Evolutionary conservation across 2,113 vertebrate genomes (phyloP), one percentile per base, ranked within the genome.

Genomic region (Capreolus pygargus): DNA sequence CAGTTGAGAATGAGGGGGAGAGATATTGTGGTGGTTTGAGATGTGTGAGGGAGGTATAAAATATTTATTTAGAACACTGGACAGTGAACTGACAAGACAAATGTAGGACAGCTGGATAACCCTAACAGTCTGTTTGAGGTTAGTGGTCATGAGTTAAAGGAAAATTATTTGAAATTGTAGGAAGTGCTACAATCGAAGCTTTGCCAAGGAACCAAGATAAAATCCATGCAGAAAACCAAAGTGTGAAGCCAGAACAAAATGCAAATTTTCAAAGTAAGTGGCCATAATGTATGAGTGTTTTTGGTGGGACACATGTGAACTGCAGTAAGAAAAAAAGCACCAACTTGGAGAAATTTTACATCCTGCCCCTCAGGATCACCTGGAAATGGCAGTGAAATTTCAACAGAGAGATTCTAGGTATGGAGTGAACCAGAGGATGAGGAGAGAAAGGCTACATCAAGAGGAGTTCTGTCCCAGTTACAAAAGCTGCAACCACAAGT

Each of bases 201-300:
- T 90, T 67, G 54, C 15, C 33, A 79, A 57, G 50, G 86, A 70
- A 14, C 11, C 33, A 83, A 84, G 61, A 55, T 4, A 4, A 43
- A 89, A 33, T 17, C 9, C 43, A 83, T 16, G 12, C 17, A 84
- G n/a, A 54, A 92, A 95, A 7, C 9, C 1, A 7, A 60, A 47
- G n/a, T n/a, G 5, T 43, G 5, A 5, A 12, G 33, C 10, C 19
- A 19, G 30, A 55, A 30, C 1, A 45, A 82, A 91, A 57, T 10
- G 0, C 3, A 11, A 45, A 45, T 27, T 43, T 76, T 45, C 52
- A 33, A 54, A 64, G 14, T 23, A 64, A 33, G 57, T 36, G 33
- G 0, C 27, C 45, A 0, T 57, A 57, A 45, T 21, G 1, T 4
- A 2, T 7, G n/a, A 36, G 0, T 52, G 10, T 19, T 79, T 96